These are phyloP conservation scores for Plectropomus leopardus DNA, from an alignment of 2,113 vertebrate species.

Conservation along the genomic window DNA sequence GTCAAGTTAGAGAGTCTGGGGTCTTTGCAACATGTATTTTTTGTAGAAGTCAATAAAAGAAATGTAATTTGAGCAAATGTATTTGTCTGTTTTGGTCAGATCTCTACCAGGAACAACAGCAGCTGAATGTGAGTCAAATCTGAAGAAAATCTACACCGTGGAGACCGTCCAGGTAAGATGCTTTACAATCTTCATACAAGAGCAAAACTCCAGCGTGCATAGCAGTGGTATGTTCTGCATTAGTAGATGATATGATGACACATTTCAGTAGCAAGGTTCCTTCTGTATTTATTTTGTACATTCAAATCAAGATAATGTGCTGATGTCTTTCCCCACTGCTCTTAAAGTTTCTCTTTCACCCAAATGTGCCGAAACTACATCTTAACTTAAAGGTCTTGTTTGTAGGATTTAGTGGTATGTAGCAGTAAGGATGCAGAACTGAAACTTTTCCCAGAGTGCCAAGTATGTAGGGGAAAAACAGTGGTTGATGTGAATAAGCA, in stretches of 20 bases:
- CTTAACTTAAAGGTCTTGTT: background rate
- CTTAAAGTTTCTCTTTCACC: background rate
- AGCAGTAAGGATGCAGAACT: too few relatives aligned
- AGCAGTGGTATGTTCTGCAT: background rate
- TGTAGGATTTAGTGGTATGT: too few relatives aligned
- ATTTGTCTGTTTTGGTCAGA: slow-evolving; percentile 71
- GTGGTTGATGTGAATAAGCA: too few relatives aligned
- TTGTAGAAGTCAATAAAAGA: background rate
- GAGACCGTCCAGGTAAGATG: slow-evolving; percentile 92
- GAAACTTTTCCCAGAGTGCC: too few relatives aligned
- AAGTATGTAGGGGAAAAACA: too few relatives aligned
- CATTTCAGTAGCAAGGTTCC: background rate
- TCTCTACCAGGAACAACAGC: slow-evolving; percentile 96
- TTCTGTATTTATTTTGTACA: too few relatives aligned
- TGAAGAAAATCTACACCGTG: slow-evolving; percentile 97
- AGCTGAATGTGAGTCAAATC: slow-evolving; percentile 94
- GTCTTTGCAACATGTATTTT: background rate
- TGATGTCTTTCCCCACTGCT: background rate
- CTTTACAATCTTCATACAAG: background rate
- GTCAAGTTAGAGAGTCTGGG: background rate
- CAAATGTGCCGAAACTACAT: background rate
- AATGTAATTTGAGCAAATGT: background rate
- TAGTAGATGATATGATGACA: background rate
- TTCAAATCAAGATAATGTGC: background rate
- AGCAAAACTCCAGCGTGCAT: background rate